These are phyloP conservation scores for Accipiter virgatus DNA, from an alignment of 2,113 vertebrate species.

Conservation along the genomic window DNA sequence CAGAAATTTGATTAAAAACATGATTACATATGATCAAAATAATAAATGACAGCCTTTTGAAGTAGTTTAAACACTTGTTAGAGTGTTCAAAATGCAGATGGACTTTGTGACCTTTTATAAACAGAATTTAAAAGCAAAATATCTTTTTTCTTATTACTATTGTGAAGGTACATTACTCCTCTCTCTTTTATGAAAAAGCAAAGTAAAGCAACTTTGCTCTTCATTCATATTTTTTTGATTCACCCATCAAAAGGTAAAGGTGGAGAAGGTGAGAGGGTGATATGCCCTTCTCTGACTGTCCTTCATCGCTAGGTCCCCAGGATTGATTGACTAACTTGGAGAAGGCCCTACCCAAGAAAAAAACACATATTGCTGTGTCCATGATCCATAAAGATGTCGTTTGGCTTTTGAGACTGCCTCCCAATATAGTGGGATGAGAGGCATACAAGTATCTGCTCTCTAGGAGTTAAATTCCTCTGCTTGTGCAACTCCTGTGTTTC, in stretches of 20 bases:
- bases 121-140: neutral
- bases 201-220: neutral
- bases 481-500: neutral
- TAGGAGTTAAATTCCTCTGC: neutral
- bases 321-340: neutral
- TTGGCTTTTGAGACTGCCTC: neutral
- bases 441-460: neutral
- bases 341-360: neutral
- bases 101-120: neutral
- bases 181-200: neutral
- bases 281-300: neutral
- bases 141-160: neutral
- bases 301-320: neutral
- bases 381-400: neutral
- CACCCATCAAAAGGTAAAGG: neutral
- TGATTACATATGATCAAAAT: neutral
- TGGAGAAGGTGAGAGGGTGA: neutral
- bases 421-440: neutral
- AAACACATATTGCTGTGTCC: neutral
- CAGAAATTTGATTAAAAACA: neutral
- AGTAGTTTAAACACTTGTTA: neutral
- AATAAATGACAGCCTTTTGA: neutral
- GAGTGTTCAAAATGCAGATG: neutral
- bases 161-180: neutral
- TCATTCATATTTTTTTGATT: neutral